Evolutionary conservation across 2,113 vertebrate species (phyloP).

Genomic region (Sturnus vulgaris): DNA sequence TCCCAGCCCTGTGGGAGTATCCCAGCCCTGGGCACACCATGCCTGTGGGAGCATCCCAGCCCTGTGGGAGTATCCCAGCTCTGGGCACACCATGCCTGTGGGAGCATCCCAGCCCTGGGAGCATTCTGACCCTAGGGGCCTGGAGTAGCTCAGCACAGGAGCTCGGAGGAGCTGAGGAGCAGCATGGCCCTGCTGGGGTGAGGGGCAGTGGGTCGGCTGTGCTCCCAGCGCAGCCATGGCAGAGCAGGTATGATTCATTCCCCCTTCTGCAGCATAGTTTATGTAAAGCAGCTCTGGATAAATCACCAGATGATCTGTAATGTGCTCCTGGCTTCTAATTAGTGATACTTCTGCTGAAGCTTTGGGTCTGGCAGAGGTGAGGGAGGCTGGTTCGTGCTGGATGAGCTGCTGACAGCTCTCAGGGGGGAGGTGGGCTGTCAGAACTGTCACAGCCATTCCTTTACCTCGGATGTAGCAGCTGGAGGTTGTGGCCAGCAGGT

Average conservation of each 20-base stretch:
- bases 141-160: fast-evolving
- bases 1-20: background rate
- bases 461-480: background rate
- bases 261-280: background rate
- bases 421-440: background rate
- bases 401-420: background rate
- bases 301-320: slow-evolving; percentile 5
- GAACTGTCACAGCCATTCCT: fast-evolving
- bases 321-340: background rate
- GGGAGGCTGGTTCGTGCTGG: background rate
- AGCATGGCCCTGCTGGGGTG: background rate
- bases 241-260: slow-evolving; percentile 49
- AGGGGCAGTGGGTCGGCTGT: fast-evolving
- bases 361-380: background rate
- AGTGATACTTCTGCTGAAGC: background rate
- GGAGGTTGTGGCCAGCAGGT: background rate
- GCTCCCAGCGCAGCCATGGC: background rate
- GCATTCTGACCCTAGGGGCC: fast-evolving
- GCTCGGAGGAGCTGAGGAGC: background rate
- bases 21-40: background rate
- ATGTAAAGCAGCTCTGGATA: slow-evolving; percentile 40
- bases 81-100: too few relatives aligned
- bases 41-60: background rate
- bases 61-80: background rate
- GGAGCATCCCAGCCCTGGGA: background rate